Evolutionary conservation across 30 jellyfish, hydroid and myxozoan species (phyloP).

Genomic region (Turritopsis dohrnii): DNA sequence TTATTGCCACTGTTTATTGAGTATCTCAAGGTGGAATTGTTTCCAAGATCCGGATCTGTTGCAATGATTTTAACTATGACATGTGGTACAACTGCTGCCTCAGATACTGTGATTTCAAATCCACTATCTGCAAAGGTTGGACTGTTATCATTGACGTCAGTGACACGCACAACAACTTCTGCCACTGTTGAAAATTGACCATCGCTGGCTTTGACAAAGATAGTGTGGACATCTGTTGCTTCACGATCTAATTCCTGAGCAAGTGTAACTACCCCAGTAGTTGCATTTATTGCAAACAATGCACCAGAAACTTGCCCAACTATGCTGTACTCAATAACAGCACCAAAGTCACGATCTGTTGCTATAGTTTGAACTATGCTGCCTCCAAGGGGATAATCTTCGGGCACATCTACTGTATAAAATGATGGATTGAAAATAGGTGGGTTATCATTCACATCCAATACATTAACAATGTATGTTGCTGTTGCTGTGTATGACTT

Average conservation of each 20-base stretch:
- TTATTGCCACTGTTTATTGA: conserved; percentile 40
- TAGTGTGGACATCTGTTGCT: conserved; percentile 53
- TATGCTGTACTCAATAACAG: conserved; percentile 50
- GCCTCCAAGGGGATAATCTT: conserved; percentile 53
- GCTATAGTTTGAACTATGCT: conserved; percentile 32
- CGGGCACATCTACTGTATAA: conserved; percentile 55
- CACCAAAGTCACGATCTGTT: conserved; percentile 56
- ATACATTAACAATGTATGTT: conserved; percentile 50
- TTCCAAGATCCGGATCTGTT: conserved; percentile 76
- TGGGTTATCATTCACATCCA: conserved; percentile 73
- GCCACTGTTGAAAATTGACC: conserved; percentile 50
- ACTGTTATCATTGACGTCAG: conserved; percentile 86
- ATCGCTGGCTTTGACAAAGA: conserved; percentile 68
- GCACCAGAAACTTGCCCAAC: conserved; percentile 59
- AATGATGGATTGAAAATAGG: conserved; percentile 52
- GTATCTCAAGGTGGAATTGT: conserved; percentile 46
- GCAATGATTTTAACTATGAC: conserved; percentile 64
- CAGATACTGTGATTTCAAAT: conserved; percentile 55
- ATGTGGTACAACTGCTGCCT: conserved; percentile 50
- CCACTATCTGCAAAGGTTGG: conserved; percentile 54
- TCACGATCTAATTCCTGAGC: conserved; percentile 68
- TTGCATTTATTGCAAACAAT: conserved; percentile 40
- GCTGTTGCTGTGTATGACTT: conserved; percentile 43
- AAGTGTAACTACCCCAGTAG: conserved; percentile 70
- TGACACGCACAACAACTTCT: conserved; percentile 62